Evolutionary conservation across 2,797 vertebrate genomes (phyloP), one percentile per base, ranked within the genome.

Genomic region (Psittacula echo): DNA sequence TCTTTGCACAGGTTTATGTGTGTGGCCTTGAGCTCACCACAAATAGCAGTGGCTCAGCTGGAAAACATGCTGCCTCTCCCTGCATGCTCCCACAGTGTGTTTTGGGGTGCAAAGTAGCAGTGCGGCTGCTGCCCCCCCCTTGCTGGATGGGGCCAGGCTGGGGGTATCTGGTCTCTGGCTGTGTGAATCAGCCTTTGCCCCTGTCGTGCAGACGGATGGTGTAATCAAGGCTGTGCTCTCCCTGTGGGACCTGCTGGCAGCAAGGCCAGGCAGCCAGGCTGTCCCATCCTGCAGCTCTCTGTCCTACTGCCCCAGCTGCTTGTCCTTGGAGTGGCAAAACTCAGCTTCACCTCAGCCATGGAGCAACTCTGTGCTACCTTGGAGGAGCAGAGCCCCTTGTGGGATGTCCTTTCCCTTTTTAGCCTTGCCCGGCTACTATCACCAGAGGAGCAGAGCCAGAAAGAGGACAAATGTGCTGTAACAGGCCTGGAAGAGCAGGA

Each of bases 21-120:
- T 0, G 1, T 9, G 3, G 75, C 82, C 82, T 47, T 10, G 29
- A 76, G 50, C 56, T 74, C 2, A 0, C 37, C 0, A 29, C 32
- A 19, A 15, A 3, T 4, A 26, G 73, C 72, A 61, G 76, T 1
- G 0, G 72, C 73, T 85, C 27, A 8, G 61, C 37, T 19, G 51
- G 66, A 45, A 71, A 50, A 1, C 3, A 1, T 0, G 0, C 70
- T 27, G 13, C 26, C 3, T 7, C 44, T 4, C 13, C 19, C 34
- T 20, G 51, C 1, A 1, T 18, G 26, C 17, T 42, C 21, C 71
- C 13, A 2, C 7, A 2, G 64, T 6, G 1, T 4, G 0, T 14
- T 56, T 44, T 4, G 2, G 64, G 41, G 24, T 42, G 37, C 21
- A 10, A 51, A 85, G 56, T 64, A 16, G 21, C 37, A 37, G 34